Base-by-base conservation (phyloP, 2,888 invertebrate species). In the Oxytorus armatus region DNA sequence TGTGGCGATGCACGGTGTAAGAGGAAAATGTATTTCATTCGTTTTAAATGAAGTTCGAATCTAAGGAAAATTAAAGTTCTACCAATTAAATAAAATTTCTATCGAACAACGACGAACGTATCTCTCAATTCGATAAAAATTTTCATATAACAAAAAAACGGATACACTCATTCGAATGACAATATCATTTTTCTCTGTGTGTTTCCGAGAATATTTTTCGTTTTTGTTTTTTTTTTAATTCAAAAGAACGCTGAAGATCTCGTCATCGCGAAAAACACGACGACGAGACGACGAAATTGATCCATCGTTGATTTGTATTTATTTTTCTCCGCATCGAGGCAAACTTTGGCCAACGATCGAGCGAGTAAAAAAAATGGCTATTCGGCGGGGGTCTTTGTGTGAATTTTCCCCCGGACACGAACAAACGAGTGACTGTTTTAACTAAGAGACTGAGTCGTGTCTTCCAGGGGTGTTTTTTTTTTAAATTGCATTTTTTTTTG, bases 211-310 rank as follows among this genome's bases (percentile, higher is more conserved):
- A n/a, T n/a, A n/a, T n/a, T n/a, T n/a, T n/a, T n/a, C n/a, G n/a
- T n/a, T n/a, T n/a, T n/a, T n/a, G n/a, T n/a, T n/a, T n/a, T n/a
- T n/a, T n/a, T n/a, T n/a, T n/a, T n/a, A n/a, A n/a, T n/a, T n/a
- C n/a, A n/a, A 39, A 63, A 63, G 53, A 68, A 55, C 63, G 61
- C 68, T 69, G 68, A 68, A 44, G 61, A 74, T 79, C 78, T 79
- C 74, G 68, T 79, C 78, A 79, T 69, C 42, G 23, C 18, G 33
- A 14, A 33, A 55, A 63, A 49, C 36, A 61, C 53, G 21, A 53
- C 36, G 39, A 53, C 25, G 29, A 53, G 1, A 25, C n/a, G 39
- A 18, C 14, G 39, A 51, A 36, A 33, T 53, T 1, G 36, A n/a
- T n/a, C 10, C 0, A n/a, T 68, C 36, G 11, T 47, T 8, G 8